Percentiles rank a stretch among this genome's conserved stretches.
Conservation (phyloP, 2,113 vertebrate genomes). For the Nesoenas mayeri region DNA sequence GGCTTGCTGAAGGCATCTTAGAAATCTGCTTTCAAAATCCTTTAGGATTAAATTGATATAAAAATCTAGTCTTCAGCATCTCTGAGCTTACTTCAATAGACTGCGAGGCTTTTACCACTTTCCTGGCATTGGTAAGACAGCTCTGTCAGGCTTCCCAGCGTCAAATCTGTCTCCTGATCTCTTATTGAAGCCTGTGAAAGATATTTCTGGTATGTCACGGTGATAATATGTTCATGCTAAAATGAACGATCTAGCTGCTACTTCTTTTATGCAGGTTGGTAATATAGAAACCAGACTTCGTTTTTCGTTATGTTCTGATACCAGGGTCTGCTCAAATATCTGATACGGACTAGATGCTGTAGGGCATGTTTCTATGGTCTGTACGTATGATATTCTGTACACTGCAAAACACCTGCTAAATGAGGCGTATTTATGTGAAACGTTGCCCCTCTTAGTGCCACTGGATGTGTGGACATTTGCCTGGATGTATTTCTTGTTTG, state of each 20-base stretch:
- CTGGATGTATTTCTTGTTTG: constrained; percentile 38
- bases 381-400: not conserved
- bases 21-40: not conserved
- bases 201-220: not conserved
- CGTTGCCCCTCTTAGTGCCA: not conserved
- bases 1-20: not conserved
- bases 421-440: not conserved
- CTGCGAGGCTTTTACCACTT: not conserved
- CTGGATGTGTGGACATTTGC: not conserved
- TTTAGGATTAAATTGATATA: not conserved
- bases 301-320: not conserved
- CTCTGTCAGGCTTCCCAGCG: not conserved
- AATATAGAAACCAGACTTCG: not conserved
- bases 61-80: not conserved
- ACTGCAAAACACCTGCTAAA: not conserved
- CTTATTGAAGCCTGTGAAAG: not conserved
- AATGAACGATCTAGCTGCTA: not conserved
- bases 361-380: not conserved
- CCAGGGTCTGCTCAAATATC: not conserved
- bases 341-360: not conserved
- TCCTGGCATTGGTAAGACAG: not conserved
- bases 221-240: not conserved
- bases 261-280: not conserved
- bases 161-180: not conserved
- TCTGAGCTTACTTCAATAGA: not conserved